Evolutionary conservation across 2,888 invertebrate genomes (phyloP).

Genomic region (Acholoe squamosa): DNA sequence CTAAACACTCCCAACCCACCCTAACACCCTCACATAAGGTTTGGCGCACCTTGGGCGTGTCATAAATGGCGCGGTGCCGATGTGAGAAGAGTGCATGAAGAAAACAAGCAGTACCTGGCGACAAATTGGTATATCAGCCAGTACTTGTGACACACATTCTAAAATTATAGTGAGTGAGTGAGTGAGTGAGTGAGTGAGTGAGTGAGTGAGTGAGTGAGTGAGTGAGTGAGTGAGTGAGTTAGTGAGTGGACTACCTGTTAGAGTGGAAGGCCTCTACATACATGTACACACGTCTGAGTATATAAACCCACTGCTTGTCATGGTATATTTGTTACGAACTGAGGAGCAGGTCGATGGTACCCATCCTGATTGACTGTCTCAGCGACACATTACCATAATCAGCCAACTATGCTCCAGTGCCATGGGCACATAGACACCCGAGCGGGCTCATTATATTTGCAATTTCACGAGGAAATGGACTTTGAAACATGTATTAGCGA

Average conservation of each 20-base stretch:
- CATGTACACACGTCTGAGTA: too few species aligned
- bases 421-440: constrained; percentile 56
- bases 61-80: constrained; percentile 30
- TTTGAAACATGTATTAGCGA: constrained; percentile 61
- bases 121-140: not conserved
- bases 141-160: not conserved
- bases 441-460: constrained; percentile 53
- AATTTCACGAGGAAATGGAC: constrained; percentile 62
- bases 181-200: constrained; percentile 21
- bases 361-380: constrained; percentile 57
- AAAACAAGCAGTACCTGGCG: constrained; percentile 34
- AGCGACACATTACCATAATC: constrained; percentile 54
- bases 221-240: constrained; percentile 41
- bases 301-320: too few species aligned
- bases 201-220: not conserved
- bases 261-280: too few species aligned
- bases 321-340: too few species aligned
- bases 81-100: not conserved
- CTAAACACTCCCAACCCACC: not conserved
- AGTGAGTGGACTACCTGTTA: constrained; percentile 25
- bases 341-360: not conserved
- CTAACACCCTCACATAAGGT: not conserved
- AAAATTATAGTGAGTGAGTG: not conserved
- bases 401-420: constrained; percentile 24
- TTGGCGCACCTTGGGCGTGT: not conserved